Conservation (phyloP, 2,113 vertebrate species). For the Scolopax mira region DNA sequence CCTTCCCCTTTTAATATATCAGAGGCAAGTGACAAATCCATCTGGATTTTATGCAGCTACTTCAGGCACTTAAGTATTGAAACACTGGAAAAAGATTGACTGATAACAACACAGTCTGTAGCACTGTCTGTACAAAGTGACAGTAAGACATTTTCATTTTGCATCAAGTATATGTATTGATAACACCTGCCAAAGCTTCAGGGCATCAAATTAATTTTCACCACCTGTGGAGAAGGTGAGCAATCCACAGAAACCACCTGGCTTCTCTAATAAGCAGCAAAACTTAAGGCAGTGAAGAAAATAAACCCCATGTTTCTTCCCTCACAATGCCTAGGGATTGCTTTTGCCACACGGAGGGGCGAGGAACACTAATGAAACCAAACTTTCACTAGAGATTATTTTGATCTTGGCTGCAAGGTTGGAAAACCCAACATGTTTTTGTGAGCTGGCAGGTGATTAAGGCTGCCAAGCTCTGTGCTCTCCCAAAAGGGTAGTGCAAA, state of each 20-base stretch:
- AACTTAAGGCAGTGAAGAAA: background rate
- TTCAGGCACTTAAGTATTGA: background rate
- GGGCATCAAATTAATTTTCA: slow-evolving; percentile 16
- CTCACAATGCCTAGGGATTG: background rate
- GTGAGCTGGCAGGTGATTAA: slow-evolving; percentile 34
- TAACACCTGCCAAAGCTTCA: slow-evolving; percentile 23
- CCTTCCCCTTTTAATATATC: background rate
- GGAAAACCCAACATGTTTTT: background rate
- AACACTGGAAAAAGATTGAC: background rate
- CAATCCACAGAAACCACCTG: background rate
- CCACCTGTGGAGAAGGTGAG: background rate
- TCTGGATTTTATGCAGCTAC: background rate
- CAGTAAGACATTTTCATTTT: background rate
- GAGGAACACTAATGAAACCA: background rate
- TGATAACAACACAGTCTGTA: background rate
- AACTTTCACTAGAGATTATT: background rate
- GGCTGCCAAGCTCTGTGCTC: background rate
- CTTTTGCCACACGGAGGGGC: background rate
- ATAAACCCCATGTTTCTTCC: background rate
- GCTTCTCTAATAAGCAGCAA: background rate
- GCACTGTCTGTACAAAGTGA: background rate
- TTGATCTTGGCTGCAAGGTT: background rate
- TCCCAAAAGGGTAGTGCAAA: rapidly evolving
- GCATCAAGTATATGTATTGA: background rate
- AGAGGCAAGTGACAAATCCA: background rate